Conservation (phyloP, 2,113 vertebrate species). For the Neoarius graeffei region DNA sequence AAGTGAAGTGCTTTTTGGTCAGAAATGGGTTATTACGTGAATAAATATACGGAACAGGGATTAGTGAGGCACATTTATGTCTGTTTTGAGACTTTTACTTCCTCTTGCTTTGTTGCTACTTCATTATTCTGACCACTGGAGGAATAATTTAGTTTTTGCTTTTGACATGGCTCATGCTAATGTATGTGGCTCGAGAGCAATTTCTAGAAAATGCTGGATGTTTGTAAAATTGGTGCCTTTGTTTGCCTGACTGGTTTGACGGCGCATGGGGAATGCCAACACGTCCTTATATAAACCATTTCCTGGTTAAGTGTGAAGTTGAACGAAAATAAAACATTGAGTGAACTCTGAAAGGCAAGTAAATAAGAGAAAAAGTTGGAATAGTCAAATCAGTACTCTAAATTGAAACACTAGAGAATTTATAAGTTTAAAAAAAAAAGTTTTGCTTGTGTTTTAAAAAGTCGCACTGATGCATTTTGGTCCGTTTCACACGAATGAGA, state of each 20-base stretch:
- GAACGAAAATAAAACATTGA: not conserved
- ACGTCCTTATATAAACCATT: no score
- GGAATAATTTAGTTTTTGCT: not conserved
- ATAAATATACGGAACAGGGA: not conserved
- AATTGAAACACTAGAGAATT: not conserved
- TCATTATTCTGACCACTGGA: not conserved
- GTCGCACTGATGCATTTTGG: not conserved
- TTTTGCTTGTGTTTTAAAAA: no score
- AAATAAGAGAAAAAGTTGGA: not conserved
- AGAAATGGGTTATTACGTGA: not conserved
- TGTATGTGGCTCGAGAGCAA: not conserved
- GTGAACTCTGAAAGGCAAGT: not conserved
- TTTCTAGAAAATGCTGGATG: not conserved
- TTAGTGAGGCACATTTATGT: not conserved
- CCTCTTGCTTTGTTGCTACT: not conserved
- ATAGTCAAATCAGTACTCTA: not conserved
- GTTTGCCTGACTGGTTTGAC: conserved; percentile 22
- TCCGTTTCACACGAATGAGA: not conserved
- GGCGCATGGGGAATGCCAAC: not conserved
- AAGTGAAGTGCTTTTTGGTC: not conserved
- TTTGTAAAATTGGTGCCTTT: not conserved
- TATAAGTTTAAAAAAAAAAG: not conserved
- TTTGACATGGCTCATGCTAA: not conserved
- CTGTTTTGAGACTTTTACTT: not conserved
- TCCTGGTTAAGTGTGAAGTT: not conserved